Conservation (phyloP, 2,888 invertebrate species). For the Cephus nigrinus region DNA sequence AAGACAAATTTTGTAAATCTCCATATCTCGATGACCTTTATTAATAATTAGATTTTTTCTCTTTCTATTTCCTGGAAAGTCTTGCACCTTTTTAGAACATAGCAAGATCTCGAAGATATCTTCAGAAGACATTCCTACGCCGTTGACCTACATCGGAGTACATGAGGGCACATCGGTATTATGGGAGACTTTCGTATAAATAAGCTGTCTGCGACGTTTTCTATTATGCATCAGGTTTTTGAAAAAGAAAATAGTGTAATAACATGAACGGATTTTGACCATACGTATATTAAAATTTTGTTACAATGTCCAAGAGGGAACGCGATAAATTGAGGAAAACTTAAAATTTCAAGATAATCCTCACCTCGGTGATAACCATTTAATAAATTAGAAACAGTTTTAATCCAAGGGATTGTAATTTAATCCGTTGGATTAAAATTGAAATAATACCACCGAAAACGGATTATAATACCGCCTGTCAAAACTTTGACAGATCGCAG, state of each 20-base stretch:
- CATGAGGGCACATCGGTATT: not conserved
- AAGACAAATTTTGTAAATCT: not conserved
- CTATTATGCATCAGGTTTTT: conserved; percentile 21
- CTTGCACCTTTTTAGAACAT: not conserved
- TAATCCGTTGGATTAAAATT: too few species aligned
- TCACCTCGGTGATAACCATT: not conserved
- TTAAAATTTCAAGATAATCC: not conserved
- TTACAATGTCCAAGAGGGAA: not conserved
- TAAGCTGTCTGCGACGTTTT: conserved; percentile 27
- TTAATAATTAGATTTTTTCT: not conserved
- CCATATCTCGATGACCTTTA: not conserved
- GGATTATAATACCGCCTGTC: not conserved
- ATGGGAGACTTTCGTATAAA: conserved; percentile 29
- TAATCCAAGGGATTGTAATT: not conserved
- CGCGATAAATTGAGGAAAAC: not conserved
- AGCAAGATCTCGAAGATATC: conserved; percentile 25
- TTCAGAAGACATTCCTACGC: conserved; percentile 35
- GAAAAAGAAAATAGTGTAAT: not conserved
- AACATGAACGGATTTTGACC: not conserved
- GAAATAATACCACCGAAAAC: too few species aligned
- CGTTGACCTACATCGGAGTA: conserved; percentile 37
- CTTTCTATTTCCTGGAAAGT: not conserved
- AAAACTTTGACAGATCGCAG: not conserved
- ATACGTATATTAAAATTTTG: not conserved
- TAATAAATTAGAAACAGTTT: not conserved